Evolutionary conservation across 2,797 vertebrate species (phyloP).

Genomic region (Cheirogaleus major): DNA sequence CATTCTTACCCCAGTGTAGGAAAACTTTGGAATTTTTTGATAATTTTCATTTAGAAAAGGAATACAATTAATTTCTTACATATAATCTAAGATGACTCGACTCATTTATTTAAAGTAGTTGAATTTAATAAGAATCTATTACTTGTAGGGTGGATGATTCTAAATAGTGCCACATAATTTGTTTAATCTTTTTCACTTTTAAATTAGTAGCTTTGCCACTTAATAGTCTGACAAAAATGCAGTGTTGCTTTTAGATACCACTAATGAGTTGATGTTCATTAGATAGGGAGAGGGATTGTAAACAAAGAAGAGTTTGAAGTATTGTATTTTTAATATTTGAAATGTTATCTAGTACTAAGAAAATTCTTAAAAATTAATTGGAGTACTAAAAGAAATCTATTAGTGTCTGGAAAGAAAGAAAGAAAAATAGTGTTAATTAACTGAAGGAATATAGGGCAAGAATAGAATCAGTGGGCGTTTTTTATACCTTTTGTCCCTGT

Average conservation of each 20-base stretch:
- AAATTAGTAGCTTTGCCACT: not conserved
- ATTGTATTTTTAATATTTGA: not conserved
- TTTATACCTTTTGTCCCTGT: not conserved
- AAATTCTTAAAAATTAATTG: not conserved
- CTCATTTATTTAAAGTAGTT: not conserved
- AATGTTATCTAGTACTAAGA: not conserved
- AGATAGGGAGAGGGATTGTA: not conserved
- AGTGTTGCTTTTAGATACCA: not conserved
- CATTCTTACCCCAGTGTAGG: not conserved
- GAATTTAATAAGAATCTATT: not conserved
- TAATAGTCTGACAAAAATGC: not conserved
- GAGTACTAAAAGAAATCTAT: not conserved
- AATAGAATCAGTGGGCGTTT: not conserved
- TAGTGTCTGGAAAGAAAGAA: not conserved
- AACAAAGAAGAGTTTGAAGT: not conserved
- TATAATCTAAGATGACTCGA: not conserved
- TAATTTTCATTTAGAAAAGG: constrained; percentile 7
- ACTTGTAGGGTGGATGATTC: not conserved
- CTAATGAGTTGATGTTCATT: not conserved
- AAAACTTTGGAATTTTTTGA: constrained; percentile 23
- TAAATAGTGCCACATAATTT: not conserved
- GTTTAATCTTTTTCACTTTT: not conserved
- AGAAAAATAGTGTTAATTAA: not conserved
- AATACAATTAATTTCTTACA: not conserved
- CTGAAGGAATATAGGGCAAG: not conserved